Conservation (phyloP, 2,888 invertebrate species). For the Brachypalpus laphriformis region DNA sequence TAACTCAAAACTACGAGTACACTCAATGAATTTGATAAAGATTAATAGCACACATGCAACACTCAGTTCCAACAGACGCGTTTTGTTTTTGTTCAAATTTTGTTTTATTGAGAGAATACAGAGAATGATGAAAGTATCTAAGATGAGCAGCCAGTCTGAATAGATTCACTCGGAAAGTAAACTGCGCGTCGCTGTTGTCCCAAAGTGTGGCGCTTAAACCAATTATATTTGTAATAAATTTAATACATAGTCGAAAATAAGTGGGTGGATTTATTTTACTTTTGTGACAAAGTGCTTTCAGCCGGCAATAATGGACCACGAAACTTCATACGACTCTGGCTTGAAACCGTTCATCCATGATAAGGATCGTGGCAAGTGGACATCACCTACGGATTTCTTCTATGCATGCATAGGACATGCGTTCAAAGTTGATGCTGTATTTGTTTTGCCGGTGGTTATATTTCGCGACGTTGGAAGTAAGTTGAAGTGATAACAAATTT, state of each 20-base stretch:
- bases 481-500: slow-evolving; percentile 55
- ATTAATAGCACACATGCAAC: not conserved
- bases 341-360: slow-evolving; percentile 79
- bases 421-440: slow-evolving; percentile 91
- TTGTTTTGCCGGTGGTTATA: slow-evolving; percentile 85
- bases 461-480: slow-evolving; percentile 78
- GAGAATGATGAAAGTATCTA: not conserved
- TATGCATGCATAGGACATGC: slow-evolving; percentile 91
- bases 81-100: not conserved
- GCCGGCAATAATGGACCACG: not conserved
- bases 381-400: slow-evolving; percentile 89
- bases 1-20: too few relatives aligned
- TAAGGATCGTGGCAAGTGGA: slow-evolving; percentile 87
- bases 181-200: not conserved
- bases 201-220: too few relatives aligned
- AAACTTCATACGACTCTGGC: slow-evolving; percentile 79
- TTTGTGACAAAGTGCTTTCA: too few relatives aligned
- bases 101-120: not conserved
- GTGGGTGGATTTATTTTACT: not conserved
- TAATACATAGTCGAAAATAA: not conserved
- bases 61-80: not conserved
- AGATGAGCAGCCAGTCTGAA: not conserved
- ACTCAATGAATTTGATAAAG: not conserved
- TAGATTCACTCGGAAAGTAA: not conserved
- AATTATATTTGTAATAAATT: not conserved